A percentile compares a stretch with the other conserved stretches of the same genome.
Conservation (phyloP, 37 sponge, comb jelly and placozoan species). For the Haliclona indistincta region DNA sequence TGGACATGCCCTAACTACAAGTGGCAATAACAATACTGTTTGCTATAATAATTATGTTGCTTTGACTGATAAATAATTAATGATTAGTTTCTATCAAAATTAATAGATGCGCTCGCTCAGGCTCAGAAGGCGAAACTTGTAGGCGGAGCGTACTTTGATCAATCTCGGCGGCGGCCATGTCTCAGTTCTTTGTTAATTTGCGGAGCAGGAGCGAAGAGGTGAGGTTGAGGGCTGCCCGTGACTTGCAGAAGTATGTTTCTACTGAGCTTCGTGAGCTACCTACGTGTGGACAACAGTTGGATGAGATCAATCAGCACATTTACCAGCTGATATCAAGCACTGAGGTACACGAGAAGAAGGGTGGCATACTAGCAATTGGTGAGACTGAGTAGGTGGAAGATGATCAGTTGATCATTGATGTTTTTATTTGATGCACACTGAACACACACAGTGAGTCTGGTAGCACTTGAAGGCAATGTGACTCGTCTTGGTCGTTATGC, state of each 20-base stretch:
- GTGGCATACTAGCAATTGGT: conserved; percentile 93
- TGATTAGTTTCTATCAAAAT: not conserved
- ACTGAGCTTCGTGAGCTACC: conserved; percentile 86
- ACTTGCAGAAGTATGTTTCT: conserved; percentile 71
- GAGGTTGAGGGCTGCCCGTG: conserved; percentile 61
- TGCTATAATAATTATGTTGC: no score
- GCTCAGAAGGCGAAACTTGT: not conserved
- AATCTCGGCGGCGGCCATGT: not conserved
- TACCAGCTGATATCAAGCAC: conserved; percentile 71
- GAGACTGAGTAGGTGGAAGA: conserved; percentile 16
- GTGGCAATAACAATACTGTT: no score
- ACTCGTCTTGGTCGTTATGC: conserved; percentile 69
- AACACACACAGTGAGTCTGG: conserved; percentile 60
- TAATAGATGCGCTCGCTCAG: not conserved
- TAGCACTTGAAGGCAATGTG: conserved; percentile 72
- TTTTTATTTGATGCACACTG: not conserved
- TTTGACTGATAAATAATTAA: no score
- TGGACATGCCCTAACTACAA: conserved; percentile 5
- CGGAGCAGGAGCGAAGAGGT: conserved; percentile 68
- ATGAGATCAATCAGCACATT: conserved; percentile 81
- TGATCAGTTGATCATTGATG: not conserved
- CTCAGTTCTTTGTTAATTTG: conserved; percentile 41
- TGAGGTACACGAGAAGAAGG: conserved; percentile 95
- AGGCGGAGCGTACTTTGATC: not conserved
- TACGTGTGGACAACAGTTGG: conserved; percentile 51